These are phyloP conservation scores for Carollia perspicillata DNA, from an alignment of 2,113 vertebrate species.

Conservation along the genomic window DNA sequence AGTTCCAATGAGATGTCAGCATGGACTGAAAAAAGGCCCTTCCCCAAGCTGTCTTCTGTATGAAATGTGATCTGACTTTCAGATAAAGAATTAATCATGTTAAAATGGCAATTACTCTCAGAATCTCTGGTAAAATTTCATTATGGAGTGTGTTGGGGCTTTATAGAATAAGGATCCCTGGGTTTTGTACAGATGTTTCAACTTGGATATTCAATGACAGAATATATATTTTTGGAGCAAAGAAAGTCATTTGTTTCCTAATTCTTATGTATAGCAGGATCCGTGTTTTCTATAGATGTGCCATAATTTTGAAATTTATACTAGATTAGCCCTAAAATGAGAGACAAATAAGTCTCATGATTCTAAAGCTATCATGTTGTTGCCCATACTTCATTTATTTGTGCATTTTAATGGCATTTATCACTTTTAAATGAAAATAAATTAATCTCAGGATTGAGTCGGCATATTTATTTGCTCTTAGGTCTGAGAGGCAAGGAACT, in stretches of 20 bases:
- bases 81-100: not conserved
- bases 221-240: not conserved
- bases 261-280: not conserved
- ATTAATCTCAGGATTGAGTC: not conserved
- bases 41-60: not conserved
- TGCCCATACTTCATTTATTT: not conserved
- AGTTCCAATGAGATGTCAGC: not conserved
- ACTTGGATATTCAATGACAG: not conserved
- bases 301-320: not conserved
- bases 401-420: not conserved
- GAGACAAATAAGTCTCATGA: not conserved
- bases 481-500: not conserved
- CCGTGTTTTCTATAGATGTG: not conserved
- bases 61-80: not conserved
- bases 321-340: not conserved
- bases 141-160: not conserved
- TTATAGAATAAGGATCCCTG: not conserved
- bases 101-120: not conserved
- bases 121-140: not conserved
- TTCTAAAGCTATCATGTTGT: not conserved
- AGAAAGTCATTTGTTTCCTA: not conserved
- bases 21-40: not conserved
- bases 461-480: not conserved
- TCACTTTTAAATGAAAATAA: conserved; percentile 32
- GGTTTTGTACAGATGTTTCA: conserved; percentile 31